These are phyloP conservation scores for Octonoba sinensis DNA, from an alignment of 2,888 invertebrate genomes.

Conservation along the genomic window DNA sequence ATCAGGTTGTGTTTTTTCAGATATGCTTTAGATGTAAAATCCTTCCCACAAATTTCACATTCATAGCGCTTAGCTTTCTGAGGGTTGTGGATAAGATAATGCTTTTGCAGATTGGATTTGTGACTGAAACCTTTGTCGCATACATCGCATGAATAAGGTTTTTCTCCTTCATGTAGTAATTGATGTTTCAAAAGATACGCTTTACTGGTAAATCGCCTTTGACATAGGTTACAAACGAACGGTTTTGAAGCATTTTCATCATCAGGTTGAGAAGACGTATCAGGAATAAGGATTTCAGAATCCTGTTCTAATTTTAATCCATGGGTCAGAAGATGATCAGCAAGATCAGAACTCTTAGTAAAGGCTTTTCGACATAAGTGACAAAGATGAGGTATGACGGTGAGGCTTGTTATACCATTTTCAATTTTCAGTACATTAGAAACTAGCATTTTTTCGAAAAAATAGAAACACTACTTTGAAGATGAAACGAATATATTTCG, in stretches of 20 bases:
- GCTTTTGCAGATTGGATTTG: conserved; percentile 53
- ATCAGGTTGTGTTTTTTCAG: conserved; percentile 53
- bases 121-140: conserved; percentile 59
- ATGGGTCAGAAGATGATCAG: conserved; percentile 41
- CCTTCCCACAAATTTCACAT: conserved; percentile 48
- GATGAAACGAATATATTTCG: too few species aligned
- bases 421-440: conserved; percentile 40
- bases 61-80: conserved; percentile 44
- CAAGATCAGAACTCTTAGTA: conserved; percentile 41
- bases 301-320: conserved; percentile 13
- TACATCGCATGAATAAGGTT: conserved; percentile 53
- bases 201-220: conserved; percentile 49
- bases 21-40: conserved; percentile 53
- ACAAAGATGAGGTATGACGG: conserved; percentile 53
- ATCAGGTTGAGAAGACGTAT: neutral
- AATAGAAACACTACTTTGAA: too few species aligned
- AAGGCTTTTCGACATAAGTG: conserved; percentile 56
- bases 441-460: conserved; percentile 35
- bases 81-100: conserved; percentile 48
- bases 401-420: conserved; percentile 48
- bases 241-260: conserved; percentile 30
- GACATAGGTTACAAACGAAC: conserved; percentile 29
- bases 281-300: neutral
- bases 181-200: conserved; percentile 46
- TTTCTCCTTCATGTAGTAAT: conserved; percentile 40